Conservation (phyloP, 2,113 vertebrate species). For the Herpailurus yagouaroundi region DNA sequence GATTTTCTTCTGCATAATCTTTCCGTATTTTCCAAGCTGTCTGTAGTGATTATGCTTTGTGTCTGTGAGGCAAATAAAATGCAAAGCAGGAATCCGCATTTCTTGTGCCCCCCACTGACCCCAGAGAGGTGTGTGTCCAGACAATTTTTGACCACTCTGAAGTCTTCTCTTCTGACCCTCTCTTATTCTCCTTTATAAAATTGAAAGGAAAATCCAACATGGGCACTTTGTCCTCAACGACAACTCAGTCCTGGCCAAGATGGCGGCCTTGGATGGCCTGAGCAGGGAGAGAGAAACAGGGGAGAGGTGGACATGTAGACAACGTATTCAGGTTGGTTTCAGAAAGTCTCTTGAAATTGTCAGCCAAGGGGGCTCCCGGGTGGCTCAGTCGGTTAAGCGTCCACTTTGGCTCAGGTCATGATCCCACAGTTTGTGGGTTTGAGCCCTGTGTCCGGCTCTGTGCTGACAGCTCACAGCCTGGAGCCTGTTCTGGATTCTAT, state of each 20-base stretch:
- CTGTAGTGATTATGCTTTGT: too few relatives aligned
- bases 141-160: fast-evolving
- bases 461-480: too few relatives aligned
- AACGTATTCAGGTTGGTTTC: too few relatives aligned
- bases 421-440: too few relatives aligned
- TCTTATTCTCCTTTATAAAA: background rate
- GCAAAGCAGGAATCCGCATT: fast-evolving
- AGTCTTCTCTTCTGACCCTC: too few relatives aligned
- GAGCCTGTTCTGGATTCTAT: too few relatives aligned
- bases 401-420: too few relatives aligned
- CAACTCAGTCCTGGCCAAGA: background rate
- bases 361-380: fast-evolving
- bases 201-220: background rate
- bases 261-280: fast-evolving
- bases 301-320: fast-evolving
- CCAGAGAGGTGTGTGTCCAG: background rate
- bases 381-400: too few relatives aligned
- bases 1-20: background rate
- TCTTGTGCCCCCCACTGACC: fast-evolving
- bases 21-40: background rate
- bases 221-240: background rate
- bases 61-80: background rate
- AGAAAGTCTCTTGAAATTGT: background rate
- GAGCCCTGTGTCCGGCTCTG: fast-evolving
- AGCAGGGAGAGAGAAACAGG: fast-evolving